Base-by-base conservation (phyloP, 2,797 vertebrate species). In the Clamator glandarius region DNA sequence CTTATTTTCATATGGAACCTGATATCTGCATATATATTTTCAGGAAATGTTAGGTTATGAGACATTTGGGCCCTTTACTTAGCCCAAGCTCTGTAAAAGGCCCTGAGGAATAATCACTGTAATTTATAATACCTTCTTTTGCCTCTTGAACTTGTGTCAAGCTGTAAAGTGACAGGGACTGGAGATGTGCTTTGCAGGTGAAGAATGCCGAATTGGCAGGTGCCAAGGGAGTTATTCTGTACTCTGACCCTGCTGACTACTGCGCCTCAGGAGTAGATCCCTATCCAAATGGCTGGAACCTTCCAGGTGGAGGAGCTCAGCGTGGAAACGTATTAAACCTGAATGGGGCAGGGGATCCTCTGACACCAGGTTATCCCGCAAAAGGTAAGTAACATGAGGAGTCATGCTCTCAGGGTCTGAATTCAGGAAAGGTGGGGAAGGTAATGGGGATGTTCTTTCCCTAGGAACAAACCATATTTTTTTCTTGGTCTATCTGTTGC, bases 311-410 rank as follows among this genome's bases (percentile, higher is more conserved):
- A 44, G 99, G 99, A 87, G 99, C 96, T 78, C 99, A 99, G 88
- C 98, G 99, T 94, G 99, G 99, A 61, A 99, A 99, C 73, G 97
- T 99, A 11, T 98, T 99, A 76, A 99, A 98, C 88, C 97, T 99
- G 77, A 99, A 99, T 29, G 99, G 99, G 25, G 99, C 99, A 10
- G 99, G 99, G 63, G 99, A 99, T 91, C 99, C 99, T 14, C 98
- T 99, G 50, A 99, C 99, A 20, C 99, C 99, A 13, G 99, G 99
- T 5, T 99, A 99, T 93, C 99, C 99, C 9, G 99, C 99, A 16
- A 99, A 99, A 97, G 99, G 99, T 99, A 76, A 96, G 96, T 92
- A 33, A 28, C 26, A 3, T 4, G 48, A 83, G n/a, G 57, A 72
- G 23, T 36, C 36, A 15, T 72, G 29, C 29, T 89, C 10, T 67